Evolutionary conservation across 1,140 invertebrate species (phyloP).

Genomic region (Apis dorsata): DNA sequence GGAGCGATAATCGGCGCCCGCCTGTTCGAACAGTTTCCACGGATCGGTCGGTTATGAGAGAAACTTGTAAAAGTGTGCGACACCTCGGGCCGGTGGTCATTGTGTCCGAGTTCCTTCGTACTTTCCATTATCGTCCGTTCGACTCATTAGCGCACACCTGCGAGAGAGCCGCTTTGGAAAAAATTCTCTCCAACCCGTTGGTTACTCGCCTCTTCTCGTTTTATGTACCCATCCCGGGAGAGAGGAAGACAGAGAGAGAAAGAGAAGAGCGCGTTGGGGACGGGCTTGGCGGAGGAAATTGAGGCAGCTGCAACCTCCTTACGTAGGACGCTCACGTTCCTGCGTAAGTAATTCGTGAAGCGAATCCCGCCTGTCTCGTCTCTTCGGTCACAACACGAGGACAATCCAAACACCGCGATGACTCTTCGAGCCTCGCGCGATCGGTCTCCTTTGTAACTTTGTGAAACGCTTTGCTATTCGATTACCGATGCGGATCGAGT

Average conservation of each 20-base stretch:
- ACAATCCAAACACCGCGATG: conserved; percentile 6
- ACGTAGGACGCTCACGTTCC: conserved; percentile 66
- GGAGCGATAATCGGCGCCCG: neutral
- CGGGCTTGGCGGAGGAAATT: conserved; percentile 43
- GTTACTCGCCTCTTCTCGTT: neutral
- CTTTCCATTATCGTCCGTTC: conserved; percentile 62
- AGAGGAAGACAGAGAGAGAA: neutral
- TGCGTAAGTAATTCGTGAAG: conserved; percentile 71
- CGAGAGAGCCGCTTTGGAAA: conserved; percentile 52
- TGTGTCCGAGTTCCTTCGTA: conserved; percentile 41
- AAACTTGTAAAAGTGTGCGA: neutral
- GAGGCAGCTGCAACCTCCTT: conserved; percentile 53
- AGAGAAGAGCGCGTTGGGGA: neutral
- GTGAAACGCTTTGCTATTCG: no score
- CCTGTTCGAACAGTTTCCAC: neutral
- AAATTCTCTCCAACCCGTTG: conserved; percentile 25
- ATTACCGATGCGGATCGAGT: no score
- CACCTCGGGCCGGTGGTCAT: conserved; percentile 26
- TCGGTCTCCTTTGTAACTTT: neutral
- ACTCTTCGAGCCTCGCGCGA: neutral
- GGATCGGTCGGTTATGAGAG: neutral
- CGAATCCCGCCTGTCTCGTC: conserved; percentile 65
- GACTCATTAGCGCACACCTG: conserved; percentile 66
- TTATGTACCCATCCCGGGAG: no score
- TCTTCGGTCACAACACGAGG: conserved; percentile 53